phyloP scores from a whole-genome alignment of 2,113 vertebrate genomes.

The Oceanodroma tethys region DNA sequence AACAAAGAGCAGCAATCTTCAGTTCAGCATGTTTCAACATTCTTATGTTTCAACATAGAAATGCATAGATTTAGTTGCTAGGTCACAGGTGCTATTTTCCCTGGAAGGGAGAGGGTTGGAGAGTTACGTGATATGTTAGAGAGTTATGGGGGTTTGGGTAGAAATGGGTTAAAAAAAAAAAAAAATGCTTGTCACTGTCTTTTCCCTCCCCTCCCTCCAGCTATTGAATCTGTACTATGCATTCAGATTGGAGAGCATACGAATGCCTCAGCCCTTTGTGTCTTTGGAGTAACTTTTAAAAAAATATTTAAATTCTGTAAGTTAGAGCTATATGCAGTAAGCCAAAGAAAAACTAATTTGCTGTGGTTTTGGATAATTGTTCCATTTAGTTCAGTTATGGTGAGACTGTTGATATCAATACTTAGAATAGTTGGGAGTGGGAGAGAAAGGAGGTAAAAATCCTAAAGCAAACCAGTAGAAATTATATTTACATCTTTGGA shows the following conservation, averaged over 20 bases:
- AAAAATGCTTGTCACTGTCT: not conserved
- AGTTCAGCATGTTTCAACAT: not conserved
- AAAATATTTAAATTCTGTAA: not conserved
- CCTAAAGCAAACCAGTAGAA: not conserved
- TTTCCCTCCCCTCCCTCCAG: not conserved
- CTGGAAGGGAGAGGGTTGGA: not conserved
- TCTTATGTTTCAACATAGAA: not conserved
- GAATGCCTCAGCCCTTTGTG: not conserved
- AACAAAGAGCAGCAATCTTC: not conserved
- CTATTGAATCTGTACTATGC: not conserved
- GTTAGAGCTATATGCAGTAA: not conserved
- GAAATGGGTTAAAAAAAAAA: not conserved
- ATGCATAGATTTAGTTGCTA: not conserved
- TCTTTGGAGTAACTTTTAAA: not conserved
- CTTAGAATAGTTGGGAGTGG: not conserved
- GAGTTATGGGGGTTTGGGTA: fast-evolving
- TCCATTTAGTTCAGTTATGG: not conserved
- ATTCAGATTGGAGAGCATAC: not conserved
- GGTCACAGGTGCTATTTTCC: not conserved
- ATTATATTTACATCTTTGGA: not conserved
- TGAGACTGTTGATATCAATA: not conserved
- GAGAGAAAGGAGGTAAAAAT: not conserved
- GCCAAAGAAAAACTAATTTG: not conserved
- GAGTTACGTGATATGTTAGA: not conserved
- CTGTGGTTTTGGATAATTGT: not conserved